Percentiles rank a stretch among this genome's conserved stretches.
These are phyloP conservation scores for Pseudochirops cupreus DNA, from an alignment of 2,797 vertebrate genomes.

Conservation along the genomic window DNA sequence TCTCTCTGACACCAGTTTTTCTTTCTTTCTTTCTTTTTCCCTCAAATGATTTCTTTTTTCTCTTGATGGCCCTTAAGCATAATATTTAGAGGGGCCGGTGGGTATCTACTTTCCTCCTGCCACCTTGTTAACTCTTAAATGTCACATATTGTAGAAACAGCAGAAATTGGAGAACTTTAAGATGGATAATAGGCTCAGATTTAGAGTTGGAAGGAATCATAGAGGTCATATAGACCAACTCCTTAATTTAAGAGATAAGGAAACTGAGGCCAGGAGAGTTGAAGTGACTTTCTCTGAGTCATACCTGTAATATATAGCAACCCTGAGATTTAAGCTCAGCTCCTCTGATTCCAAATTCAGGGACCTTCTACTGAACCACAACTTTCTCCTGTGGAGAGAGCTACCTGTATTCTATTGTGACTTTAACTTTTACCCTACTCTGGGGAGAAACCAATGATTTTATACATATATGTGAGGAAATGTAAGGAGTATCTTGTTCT, in stretches of 20 bases:
- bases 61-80: background rate
- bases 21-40: no score
- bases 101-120: background rate
- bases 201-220: background rate
- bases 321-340: background rate
- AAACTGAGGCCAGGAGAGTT: background rate
- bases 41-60: accelerated
- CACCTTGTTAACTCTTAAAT: background rate
- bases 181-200: accelerated
- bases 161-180: background rate
- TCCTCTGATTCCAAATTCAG: no score
- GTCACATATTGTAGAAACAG: background rate
- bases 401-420: background rate
- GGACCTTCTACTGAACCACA: background rate
- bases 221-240: background rate
- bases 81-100: accelerated
- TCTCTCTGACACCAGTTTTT: background rate
- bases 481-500: background rate
- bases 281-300: no score
- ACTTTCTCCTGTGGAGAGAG: accelerated
- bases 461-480: background rate
- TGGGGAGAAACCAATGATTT: background rate
- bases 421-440: background rate
- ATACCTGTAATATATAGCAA: accelerated
- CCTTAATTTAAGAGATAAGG: background rate